Base-by-base conservation (phyloP, 2,888 invertebrate genomes). In the Drosophila tripunctata region DNA sequence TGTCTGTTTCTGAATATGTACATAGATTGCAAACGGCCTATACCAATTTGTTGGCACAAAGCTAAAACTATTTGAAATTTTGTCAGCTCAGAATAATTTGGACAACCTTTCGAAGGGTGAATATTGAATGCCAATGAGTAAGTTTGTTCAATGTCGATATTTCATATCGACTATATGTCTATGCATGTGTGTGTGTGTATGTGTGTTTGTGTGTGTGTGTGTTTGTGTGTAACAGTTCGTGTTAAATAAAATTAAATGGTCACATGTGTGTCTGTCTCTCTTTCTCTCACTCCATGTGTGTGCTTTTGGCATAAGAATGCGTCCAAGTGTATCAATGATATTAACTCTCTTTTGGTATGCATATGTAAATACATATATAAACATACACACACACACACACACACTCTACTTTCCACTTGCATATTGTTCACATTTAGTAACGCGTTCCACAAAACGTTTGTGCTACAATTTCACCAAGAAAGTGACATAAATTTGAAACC, bases 251-350 rank as follows among this genome's bases (percentile, higher is more conserved):
- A 60, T 67, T 21, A 58, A 67, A 27, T 27, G 10, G 22, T 38
- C 36, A 19, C 14, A 12, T 51, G 35, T 27, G 41, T 24, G 41
- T 15, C 15, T 33, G 22, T 40, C 2, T 15, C 12, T 27, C 24
- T 36, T 19, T 19, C 14, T 5, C 21, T 36, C n/a, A n/a, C n/a
- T n/a, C n/a, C n/a, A 17, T 30, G 40, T 22, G 30, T 33, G 51
- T 52, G 33, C 31, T 36, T 45, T 30, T 54, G 48, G 6, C 48
- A 72, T 51, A 76, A 74, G 80, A 73, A 79, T 67, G 79, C 77
- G 70, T 60, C 60, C 67, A 77, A 80, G 74, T 80, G 75, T 67
- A 65, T 72, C 65, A 67, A 73, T 66, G 80, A 73, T 83, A 78
- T 79, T 63, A 70, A 65, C 68, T 71, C 50, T 55, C 31, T 35